Percentiles rank a stretch among this genome's conserved stretches.
phyloP scores from a whole-genome alignment of 2,888 invertebrate species.

The Eudemis profundana region DNA sequence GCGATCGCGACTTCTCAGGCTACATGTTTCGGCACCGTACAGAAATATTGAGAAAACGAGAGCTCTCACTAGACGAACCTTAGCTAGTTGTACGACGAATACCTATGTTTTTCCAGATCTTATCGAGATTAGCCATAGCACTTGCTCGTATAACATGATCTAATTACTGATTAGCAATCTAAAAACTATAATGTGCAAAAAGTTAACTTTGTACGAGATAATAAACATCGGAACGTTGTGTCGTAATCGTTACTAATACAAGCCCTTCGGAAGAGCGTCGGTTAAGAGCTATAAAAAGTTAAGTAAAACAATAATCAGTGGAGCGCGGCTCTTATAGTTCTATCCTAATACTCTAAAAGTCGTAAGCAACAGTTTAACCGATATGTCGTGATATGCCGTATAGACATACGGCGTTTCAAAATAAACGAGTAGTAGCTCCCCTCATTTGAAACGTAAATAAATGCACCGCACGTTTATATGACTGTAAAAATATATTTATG shows the following conservation, averaged over 20 bases:
- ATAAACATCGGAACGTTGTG: slow-evolving; percentile 29
- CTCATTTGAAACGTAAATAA: slow-evolving; percentile 44
- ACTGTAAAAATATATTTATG: slow-evolving; percentile 39
- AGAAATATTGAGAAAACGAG: too few relatives aligned
- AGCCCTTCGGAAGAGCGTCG: slow-evolving; percentile 36
- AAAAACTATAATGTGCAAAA: slow-evolving; percentile 5
- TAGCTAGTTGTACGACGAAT: too few relatives aligned
- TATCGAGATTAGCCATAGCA: background rate
- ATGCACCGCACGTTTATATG: slow-evolving; percentile 37
- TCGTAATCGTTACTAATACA: slow-evolving; percentile 46
- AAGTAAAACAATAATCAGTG: slow-evolving; percentile 78
- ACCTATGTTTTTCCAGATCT: too few relatives aligned
- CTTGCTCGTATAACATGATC: background rate
- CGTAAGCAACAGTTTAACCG: slow-evolving; percentile 44
- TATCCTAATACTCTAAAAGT: slow-evolving; percentile 46
- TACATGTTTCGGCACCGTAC: too few relatives aligned
- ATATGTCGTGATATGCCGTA: background rate
- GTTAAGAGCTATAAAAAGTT: slow-evolving; percentile 67
- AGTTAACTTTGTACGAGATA: slow-evolving; percentile 6
- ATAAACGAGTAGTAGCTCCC: slow-evolving; percentile 10
- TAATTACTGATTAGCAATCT: background rate
- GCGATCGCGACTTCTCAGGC: too few relatives aligned
- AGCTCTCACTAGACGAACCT: too few relatives aligned
- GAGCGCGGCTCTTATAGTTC: slow-evolving; percentile 55
- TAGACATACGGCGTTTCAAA: background rate